phyloP scores from a whole-genome alignment of 2,888 invertebrate species.

The Anoncus sp. region DNA sequence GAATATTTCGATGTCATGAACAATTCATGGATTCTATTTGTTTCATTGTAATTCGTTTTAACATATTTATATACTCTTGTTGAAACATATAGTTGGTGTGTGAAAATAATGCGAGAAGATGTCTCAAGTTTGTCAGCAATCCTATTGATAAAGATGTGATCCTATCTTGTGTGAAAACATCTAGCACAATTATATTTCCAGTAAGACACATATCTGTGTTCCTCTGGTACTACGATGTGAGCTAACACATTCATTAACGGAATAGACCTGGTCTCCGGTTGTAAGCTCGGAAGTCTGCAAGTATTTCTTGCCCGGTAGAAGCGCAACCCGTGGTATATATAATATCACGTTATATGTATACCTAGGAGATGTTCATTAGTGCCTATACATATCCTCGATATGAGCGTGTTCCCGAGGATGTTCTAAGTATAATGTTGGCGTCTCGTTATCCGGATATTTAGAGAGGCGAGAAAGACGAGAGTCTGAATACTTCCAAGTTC shows the following conservation, averaged over 20 bases:
- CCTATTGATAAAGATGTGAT: neutral
- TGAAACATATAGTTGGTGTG: too few relatives aligned
- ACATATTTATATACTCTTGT: too few relatives aligned
- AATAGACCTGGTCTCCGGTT: conserved; percentile 70
- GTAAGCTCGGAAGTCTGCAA: conserved; percentile 65
- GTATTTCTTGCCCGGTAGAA: conserved; percentile 70
- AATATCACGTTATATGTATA: conserved; percentile 27
- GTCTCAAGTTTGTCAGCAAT: neutral
- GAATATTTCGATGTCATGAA: too few relatives aligned
- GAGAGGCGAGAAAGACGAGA: conserved; percentile 30
- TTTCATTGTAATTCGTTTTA: too few relatives aligned
- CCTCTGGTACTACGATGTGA: conserved; percentile 22
- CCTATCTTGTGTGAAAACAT: neutral
- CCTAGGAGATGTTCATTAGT: conserved; percentile 30
- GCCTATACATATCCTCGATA: conserved; percentile 13
- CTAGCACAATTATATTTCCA: neutral
- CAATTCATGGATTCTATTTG: too few relatives aligned
- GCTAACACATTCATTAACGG: conserved; percentile 74
- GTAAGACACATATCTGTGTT: neutral
- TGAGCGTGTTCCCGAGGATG: conserved; percentile 55
- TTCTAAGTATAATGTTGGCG: conserved; percentile 54
- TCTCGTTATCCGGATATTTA: conserved; percentile 59
- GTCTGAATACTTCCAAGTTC: neutral
- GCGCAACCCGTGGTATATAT: conserved; percentile 60
- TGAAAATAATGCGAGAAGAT: conserved; percentile 8